Percentiles rank a stretch among this genome's conserved stretches.
Evolutionary conservation across 1,140 invertebrate genomes (phyloP).

Genomic region (Schlechtendalia chinensis): DNA sequence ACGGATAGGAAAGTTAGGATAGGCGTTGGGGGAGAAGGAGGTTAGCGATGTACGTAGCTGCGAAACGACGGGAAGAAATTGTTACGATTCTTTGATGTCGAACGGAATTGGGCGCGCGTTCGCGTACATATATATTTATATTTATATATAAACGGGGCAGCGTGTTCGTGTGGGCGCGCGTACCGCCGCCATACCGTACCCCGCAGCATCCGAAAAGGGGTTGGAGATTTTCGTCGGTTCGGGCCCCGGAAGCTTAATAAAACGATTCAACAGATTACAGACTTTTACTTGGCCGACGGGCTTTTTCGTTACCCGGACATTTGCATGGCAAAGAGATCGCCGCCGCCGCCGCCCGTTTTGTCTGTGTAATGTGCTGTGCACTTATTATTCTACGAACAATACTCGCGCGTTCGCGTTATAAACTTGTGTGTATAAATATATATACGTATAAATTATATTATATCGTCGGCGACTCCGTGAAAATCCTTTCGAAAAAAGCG

Average conservation of each 20-base stretch:
- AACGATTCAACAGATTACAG: slow-evolving; percentile 40
- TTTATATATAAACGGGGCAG: neutral
- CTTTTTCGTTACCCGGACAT: slow-evolving; percentile 22
- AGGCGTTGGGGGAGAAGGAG: too few relatives aligned
- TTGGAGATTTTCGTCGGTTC: slow-evolving; percentile 25
- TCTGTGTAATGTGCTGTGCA: too few relatives aligned
- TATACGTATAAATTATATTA: too few relatives aligned
- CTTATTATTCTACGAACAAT: neutral
- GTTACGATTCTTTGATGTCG: slow-evolving; percentile 25
- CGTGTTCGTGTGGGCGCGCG: neutral
- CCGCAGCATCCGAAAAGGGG: neutral
- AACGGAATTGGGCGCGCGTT: neutral
- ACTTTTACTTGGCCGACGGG: slow-evolving; percentile 29
- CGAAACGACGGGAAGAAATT: neutral
- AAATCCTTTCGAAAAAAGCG: too few relatives aligned
- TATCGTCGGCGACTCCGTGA: too few relatives aligned
- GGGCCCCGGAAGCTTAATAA: neutral
- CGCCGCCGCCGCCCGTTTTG: neutral
- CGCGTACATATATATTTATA: neutral
- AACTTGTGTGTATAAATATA: too few relatives aligned
- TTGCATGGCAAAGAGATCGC: slow-evolving; percentile 33
- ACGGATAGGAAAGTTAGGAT: too few relatives aligned
- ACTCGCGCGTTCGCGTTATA: too few relatives aligned
- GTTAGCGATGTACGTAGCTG: too few relatives aligned
- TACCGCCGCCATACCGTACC: neutral